These are phyloP conservation scores for Eulemur mongoz DNA, from an alignment of 2,797 vertebrate genomes.

Conservation along the genomic window DNA sequence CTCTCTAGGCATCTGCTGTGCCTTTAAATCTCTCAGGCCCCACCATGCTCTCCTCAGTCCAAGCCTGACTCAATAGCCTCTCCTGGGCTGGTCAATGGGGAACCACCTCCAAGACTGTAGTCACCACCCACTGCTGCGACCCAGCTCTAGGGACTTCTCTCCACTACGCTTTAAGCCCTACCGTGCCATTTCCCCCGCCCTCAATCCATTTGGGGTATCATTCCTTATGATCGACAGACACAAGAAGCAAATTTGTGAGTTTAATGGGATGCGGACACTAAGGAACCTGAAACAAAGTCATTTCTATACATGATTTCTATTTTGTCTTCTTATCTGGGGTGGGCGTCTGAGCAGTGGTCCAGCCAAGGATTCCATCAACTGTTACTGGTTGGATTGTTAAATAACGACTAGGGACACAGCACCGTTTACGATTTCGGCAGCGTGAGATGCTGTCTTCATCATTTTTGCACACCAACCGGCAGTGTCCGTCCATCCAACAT, in stretches of 20 bases:
- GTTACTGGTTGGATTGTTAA: conserved; percentile 18
- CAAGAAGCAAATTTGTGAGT: background rate
- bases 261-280: conserved; percentile 12
- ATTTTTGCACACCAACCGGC: conserved; percentile 47
- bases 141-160: background rate
- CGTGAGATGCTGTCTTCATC: conserved; percentile 18
- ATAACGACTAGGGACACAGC: conserved; percentile 16
- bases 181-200: background rate
- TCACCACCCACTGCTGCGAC: background rate
- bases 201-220: background rate
- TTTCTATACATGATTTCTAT: background rate
- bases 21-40: background rate
- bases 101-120: background rate
- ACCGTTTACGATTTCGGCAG: conserved; percentile 35
- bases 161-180: background rate
- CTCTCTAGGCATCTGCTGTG: background rate
- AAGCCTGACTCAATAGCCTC: background rate
- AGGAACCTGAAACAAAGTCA: background rate
- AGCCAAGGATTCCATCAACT: background rate
- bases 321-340: background rate
- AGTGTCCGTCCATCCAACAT: conserved; percentile 55
- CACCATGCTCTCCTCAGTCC: background rate
- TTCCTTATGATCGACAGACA: conserved; percentile 41
- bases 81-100: background rate
- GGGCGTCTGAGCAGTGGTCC: background rate